Evolutionary conservation across 1,140 invertebrate species (phyloP), one percentile per base, ranked within the genome.

Genomic region (Leptopilina boulardi): DNA sequence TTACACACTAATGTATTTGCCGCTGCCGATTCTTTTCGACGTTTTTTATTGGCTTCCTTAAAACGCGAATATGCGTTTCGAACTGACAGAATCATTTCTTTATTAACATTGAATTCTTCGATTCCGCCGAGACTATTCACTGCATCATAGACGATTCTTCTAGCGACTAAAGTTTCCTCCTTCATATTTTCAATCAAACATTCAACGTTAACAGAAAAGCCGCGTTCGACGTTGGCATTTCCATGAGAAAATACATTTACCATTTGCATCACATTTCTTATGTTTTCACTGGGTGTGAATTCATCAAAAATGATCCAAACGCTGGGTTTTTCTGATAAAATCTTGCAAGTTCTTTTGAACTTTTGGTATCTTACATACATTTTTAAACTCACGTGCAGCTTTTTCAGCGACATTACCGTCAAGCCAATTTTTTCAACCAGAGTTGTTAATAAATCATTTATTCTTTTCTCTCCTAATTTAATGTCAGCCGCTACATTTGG

Each of bases 151-250:
- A 38, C 26, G 9, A 71, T 26, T 26, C 70, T 10, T 18, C 38
- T 77, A 34, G 51, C 70, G 10, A 77, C 51, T 13, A 77, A 26
- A 59, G 70, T 72, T 73, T 72, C 26, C 26, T 77, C 70, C 2
- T 59, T 54, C 75, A 79, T 79, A 59, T 79, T 79, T 73, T 75
- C 71, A 4, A 74, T 34, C 34, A 76, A 70, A 42, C 71, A 70
- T 21, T 79, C 74, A 34, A 72, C 73, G 44, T 79, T 79, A 38
- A 79, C 38, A 6, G 71, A 79, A 19, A 79, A 74, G 15, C 72
- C 42, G 18, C 72, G 3, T 74, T 74, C 42, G 4, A 74, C 38
- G 42, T 47, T 19, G 72, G 74, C 78, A 74, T 76, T 79, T 71
- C 74, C 74, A 74, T 76, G 78, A n/a, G 78, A 76, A 56, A 76